Evolutionary conservation across 1,140 invertebrate species (phyloP).

Genomic region (Xylocopa sonorina): DNA sequence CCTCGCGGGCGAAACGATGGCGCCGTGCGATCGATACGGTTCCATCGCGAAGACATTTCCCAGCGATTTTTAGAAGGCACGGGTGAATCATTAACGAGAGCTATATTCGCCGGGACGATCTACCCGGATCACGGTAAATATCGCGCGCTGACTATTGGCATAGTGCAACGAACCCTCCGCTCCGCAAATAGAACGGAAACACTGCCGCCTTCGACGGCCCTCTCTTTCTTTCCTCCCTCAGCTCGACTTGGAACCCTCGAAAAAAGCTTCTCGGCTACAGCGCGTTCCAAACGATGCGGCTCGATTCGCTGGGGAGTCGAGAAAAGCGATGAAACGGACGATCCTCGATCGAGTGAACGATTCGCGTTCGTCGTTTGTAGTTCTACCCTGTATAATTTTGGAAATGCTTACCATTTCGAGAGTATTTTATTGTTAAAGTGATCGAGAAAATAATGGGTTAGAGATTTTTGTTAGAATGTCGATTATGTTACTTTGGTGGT

Average conservation of each 20-base stretch:
- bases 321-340: too few species aligned
- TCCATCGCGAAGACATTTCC: not conserved
- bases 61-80: not conserved
- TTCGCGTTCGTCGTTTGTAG: too few species aligned
- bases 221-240: not conserved
- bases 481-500: too few species aligned
- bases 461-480: too few species aligned
- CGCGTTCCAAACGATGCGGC: not conserved
- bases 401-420: too few species aligned
- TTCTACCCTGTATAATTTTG: too few species aligned
- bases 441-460: too few species aligned
- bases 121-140: constrained; percentile 42
- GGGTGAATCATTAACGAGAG: constrained; percentile 51
- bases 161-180: constrained; percentile 12
- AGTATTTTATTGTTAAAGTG: too few species aligned
- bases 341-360: too few species aligned
- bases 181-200: constrained; percentile 40
- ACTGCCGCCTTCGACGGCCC: not conserved
- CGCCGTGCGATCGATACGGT: not conserved
- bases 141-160: constrained; percentile 2
- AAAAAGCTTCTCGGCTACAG: not conserved
- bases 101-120: constrained; percentile 28
- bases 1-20: not conserved
- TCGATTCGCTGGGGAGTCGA: not conserved
- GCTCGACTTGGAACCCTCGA: not conserved